Conservation (phyloP, 1,140 invertebrate species). For the Drosophila elegans region DNA sequence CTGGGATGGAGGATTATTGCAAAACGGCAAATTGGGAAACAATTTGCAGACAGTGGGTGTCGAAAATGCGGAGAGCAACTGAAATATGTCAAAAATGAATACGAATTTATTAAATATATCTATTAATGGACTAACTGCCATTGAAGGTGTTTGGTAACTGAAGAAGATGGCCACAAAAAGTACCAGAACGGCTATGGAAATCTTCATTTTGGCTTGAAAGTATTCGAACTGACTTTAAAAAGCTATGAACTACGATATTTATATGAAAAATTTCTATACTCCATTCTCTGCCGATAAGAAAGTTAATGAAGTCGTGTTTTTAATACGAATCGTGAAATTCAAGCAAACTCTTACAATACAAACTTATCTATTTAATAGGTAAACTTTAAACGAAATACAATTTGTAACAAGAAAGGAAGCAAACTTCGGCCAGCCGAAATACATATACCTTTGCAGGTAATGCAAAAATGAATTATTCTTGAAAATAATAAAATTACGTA, state of each 20-base stretch:
- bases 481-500: too few species aligned
- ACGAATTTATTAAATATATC: neutral
- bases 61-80: neutral
- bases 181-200: neutral
- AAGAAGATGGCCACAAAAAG: constrained; percentile 1
- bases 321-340: neutral
- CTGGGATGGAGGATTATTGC: neutral
- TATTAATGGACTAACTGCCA: neutral
- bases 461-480: too few species aligned
- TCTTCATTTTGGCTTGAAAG: constrained; percentile 7
- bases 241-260: neutral
- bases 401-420: neutral
- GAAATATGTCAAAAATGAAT: neutral
- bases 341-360: neutral
- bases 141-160: neutral
- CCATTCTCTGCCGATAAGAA: neutral
- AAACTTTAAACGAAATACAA: neutral
- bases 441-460: too few species aligned
- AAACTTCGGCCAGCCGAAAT: too few species aligned
- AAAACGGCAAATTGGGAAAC: neutral
- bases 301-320: neutral
- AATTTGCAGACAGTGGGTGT: neutral
- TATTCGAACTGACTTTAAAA: neutral
- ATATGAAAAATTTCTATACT: neutral
- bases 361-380: neutral